Conservation (phyloP, 2,888 invertebrate species). For the Tachina lurida region DNA sequence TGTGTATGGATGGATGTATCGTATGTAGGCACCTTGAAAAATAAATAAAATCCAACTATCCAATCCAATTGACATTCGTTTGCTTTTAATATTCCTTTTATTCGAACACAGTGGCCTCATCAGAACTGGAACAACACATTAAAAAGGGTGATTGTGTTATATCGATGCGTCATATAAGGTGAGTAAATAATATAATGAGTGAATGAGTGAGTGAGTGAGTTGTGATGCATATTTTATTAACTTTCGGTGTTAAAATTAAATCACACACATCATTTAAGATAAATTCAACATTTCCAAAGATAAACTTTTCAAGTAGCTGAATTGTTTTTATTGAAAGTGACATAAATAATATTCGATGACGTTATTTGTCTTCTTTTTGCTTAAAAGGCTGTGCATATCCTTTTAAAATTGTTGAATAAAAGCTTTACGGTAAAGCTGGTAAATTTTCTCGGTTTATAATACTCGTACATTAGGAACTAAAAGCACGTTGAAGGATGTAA, state of each 20-base stretch:
- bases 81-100: constrained; percentile 50
- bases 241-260: constrained; percentile 27
- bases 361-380: background rate
- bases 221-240: constrained; percentile 33
- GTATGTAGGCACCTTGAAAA: background rate
- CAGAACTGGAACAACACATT: constrained; percentile 82
- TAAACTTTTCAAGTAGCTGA: constrained; percentile 38
- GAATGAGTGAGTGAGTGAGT: constrained; percentile 6
- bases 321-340: constrained; percentile 31
- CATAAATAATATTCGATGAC: constrained; percentile 34
- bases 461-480: too few relatives aligned
- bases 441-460: too few relatives aligned
- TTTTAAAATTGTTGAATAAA: background rate
- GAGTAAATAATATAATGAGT: constrained; percentile 64
- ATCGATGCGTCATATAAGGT: constrained; percentile 83
- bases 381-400: background rate
- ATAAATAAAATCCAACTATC: constrained; percentile 11
- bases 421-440: too few relatives aligned
- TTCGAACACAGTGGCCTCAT: constrained; percentile 79
- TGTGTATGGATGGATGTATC: background rate
- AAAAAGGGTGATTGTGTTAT: constrained; percentile 83
- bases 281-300: constrained; percentile 40
- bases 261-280: constrained; percentile 56
- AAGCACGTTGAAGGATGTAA: too few relatives aligned
- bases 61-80: constrained; percentile 28